Evolutionary conservation across 2,113 vertebrate species (phyloP).

Genomic region (Chionodraco myersi): DNA sequence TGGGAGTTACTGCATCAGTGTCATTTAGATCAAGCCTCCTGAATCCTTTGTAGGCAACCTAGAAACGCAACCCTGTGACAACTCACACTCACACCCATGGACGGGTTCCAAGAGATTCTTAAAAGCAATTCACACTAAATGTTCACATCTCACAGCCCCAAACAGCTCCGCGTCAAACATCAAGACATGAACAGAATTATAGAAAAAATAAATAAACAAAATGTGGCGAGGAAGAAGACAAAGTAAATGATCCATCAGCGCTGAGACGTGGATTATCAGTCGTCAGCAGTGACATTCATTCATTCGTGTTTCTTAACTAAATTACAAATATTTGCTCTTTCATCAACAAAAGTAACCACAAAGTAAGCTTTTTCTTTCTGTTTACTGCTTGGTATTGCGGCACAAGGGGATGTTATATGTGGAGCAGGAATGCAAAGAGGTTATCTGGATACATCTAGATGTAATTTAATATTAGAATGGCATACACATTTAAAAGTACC

Average conservation of each 20-base stretch:
- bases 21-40: slow-evolving; percentile 70
- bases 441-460: slow-evolving; percentile 35
- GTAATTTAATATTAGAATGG: too few species aligned
- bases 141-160: slow-evolving; percentile 61
- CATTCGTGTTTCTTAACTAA: slow-evolving; percentile 44
- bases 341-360: slow-evolving; percentile 39
- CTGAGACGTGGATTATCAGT: slow-evolving; percentile 74
- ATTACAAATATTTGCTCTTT: slow-evolving; percentile 55
- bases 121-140: slow-evolving; percentile 72
- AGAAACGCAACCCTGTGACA: slow-evolving; percentile 62
- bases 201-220: slow-evolving; percentile 13
- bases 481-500: too few species aligned
- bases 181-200: slow-evolving; percentile 38
- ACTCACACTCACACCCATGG: slow-evolving; percentile 62
- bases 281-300: slow-evolving; percentile 71
- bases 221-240: slow-evolving; percentile 17
- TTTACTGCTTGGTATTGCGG: slow-evolving; percentile 31
- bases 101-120: slow-evolving; percentile 59
- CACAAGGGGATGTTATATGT: slow-evolving; percentile 10
- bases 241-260: slow-evolving; percentile 58
- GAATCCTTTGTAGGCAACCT: slow-evolving; percentile 58
- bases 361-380: slow-evolving; percentile 11
- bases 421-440: slow-evolving; percentile 30
- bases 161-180: slow-evolving; percentile 47
- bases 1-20: slow-evolving; percentile 62